phyloP scores from a whole-genome alignment of 2,113 vertebrate genomes.

The Tetrao urogallus region DNA sequence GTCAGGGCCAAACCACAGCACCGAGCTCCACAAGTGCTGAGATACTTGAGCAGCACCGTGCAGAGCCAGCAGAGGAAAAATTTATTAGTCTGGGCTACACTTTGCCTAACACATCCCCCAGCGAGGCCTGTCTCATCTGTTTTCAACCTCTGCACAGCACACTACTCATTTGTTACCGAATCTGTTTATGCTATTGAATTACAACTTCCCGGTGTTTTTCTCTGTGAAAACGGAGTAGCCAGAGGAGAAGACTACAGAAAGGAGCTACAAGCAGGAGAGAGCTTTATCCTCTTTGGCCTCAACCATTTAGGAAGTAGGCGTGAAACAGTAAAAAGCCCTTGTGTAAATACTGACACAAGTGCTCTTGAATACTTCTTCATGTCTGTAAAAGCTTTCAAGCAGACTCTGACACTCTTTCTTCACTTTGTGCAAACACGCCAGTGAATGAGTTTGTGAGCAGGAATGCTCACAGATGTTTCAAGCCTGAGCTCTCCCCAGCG shows the following conservation, averaged over 20 bases:
- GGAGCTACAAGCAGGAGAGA: neutral
- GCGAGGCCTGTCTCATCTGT: neutral
- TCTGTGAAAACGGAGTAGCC: neutral
- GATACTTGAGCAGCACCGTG: neutral
- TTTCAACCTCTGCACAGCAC: neutral
- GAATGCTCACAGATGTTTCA: neutral
- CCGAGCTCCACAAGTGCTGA: conserved; percentile 6
- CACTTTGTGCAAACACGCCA: neutral
- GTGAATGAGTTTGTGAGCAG: neutral
- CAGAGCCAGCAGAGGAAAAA: conserved; percentile 25
- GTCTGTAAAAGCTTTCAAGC: conserved; percentile 11
- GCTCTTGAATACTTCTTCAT: neutral
- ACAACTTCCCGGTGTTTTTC: conserved; percentile 4
- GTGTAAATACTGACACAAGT: neutral
- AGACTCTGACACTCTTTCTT: neutral
- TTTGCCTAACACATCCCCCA: conserved; percentile 21
- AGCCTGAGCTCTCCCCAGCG: neutral
- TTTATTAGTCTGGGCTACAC: conserved; percentile 48
- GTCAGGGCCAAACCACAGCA: neutral
- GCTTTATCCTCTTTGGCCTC: neutral
- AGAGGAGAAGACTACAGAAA: neutral
- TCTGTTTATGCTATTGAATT: conserved; percentile 49
- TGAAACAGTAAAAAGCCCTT: neutral
- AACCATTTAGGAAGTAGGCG: neutral
- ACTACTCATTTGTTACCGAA: conserved; percentile 15